Percentiles rank a stretch among this genome's conserved stretches.
Conservation (phyloP, 2,888 invertebrate species). For the Chydorus sphaericus region DNA sequence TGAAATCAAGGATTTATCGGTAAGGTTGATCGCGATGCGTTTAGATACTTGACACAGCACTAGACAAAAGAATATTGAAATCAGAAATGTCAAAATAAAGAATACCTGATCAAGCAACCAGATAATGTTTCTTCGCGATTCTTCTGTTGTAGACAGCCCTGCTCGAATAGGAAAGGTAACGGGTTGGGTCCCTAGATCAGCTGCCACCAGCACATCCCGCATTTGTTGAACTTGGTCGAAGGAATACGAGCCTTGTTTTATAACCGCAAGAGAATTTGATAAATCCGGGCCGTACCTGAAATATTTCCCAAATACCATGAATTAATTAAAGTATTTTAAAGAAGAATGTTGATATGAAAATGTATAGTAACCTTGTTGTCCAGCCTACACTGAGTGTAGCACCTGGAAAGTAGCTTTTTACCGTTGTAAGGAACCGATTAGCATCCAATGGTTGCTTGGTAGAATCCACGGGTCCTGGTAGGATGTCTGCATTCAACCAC, state of each 20-base stretch:
- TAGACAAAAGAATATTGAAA: neutral
- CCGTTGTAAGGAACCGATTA: conserved; percentile 43
- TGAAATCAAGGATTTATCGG: neutral
- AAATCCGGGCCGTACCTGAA: conserved; percentile 9
- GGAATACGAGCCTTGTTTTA: conserved; percentile 23
- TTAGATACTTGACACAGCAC: no score
- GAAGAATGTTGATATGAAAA: neutral
- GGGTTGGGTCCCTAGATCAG: conserved; percentile 39
- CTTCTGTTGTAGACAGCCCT: conserved; percentile 48
- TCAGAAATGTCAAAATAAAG: neutral
- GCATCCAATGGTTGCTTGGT: conserved; percentile 45
- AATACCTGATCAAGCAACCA: conserved; percentile 11
- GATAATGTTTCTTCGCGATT: conserved; percentile 19
- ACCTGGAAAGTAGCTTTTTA: conserved; percentile 40
- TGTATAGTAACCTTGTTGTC: conserved; percentile 44
- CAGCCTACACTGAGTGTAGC: conserved; percentile 67
- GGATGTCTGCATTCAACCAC: neutral
- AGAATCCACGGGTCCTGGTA: conserved; percentile 32
- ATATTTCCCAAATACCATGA: neutral
- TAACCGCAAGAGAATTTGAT: conserved; percentile 3
- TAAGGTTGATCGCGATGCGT: no score
- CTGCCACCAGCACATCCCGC: conserved; percentile 34
- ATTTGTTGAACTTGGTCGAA: conserved; percentile 47
- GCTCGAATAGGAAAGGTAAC: conserved; percentile 70
- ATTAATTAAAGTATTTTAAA: neutral